A percentile compares a stretch with the other conserved stretches of the same genome.
phyloP scores from a whole-genome alignment of 2,888 invertebrate genomes.

The Lasioglossum malachurum region DNA sequence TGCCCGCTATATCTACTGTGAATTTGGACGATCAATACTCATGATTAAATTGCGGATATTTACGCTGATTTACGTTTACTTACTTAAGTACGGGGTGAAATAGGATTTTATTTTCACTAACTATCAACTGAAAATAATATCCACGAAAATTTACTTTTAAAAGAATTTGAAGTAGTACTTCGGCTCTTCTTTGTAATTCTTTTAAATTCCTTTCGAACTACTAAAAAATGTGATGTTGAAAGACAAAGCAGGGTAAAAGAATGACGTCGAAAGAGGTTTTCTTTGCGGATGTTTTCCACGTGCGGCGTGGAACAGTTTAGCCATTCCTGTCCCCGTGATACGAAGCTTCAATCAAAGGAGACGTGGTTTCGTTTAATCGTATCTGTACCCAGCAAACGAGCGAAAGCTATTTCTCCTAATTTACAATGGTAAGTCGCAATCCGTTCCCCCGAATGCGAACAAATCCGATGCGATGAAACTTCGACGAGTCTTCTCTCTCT shows the following conservation, averaged over 20 bases:
- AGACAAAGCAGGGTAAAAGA: not conserved
- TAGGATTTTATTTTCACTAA: not conserved
- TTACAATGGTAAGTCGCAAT: constrained; percentile 35
- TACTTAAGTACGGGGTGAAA: not conserved
- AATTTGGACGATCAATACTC: not conserved
- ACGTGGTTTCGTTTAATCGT: constrained; percentile 17
- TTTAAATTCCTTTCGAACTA: not conserved
- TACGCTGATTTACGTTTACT: not conserved
- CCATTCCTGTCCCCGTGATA: not conserved
- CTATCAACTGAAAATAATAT: not conserved
- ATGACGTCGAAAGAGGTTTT: not conserved
- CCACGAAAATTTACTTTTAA: not conserved
- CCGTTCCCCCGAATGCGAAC: constrained; percentile 15
- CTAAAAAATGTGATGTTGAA: not conserved
- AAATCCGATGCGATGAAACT: constrained; percentile 30
- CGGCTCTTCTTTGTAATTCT: not conserved
- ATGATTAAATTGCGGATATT: not conserved
- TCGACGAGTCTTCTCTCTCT: constrained; percentile 24
- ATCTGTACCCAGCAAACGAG: constrained; percentile 19
- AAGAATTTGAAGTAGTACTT: not conserved
- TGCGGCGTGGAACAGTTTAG: not conserved
- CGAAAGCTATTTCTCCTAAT: constrained; percentile 29
- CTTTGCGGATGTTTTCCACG: not conserved
- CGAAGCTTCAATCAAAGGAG: not conserved
- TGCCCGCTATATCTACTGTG: not conserved